Evolutionary conservation across 1,140 invertebrate species (phyloP), one percentile per base, ranked within the genome.

Genomic region (Bilobella aurantiaca): DNA sequence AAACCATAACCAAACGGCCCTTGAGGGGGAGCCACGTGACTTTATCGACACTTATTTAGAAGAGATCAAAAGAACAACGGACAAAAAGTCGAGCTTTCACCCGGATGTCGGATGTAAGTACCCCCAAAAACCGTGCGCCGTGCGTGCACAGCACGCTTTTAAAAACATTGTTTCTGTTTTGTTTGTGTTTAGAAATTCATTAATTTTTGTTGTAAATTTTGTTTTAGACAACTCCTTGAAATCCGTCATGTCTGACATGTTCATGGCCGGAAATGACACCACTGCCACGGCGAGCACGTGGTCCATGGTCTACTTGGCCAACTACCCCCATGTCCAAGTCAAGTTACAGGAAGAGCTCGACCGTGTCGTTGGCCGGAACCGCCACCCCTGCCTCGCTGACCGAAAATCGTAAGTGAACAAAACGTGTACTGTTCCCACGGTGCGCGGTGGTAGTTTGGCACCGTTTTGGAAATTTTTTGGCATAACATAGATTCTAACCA

Each of bases 341-440:
- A 84, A 83, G 71, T 73, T 85, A 18, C 82, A 81, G 57, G 76
- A 84, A 58, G 87, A 89, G 76, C 69, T 87, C 8, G 72, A 82
- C 28, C 73, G 78, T 56, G 76, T 87, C 2, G 79, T 86, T 67
- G 82, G 81, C 66, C 72, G 75, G 49, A 69, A 18, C 18, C 63
- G 66, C 3, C 1, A 63, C 23, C 28, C 75, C 72, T 65, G 3
- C 14, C 53, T 31, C 63, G 63, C 21, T 25, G 60, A 31, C 60
- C 63, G 28, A 28, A 27, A 27, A 29, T 8, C 12, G 21, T 29
- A 58, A 25, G 16, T 18, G 18, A 59, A 59, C 5, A 34, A n/a
- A 8, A 12, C 8, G 8, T 28, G 8, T 42, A 8, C 37, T n/a
- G 8, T n/a, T 12, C 8, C 37, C 37, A 12, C 8, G n/a, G 8